A percentile compares a stretch with the other conserved stretches of the same genome.
Conservation (phyloP, 2,888 invertebrate genomes). For the Ectropis crepuscularia region DNA sequence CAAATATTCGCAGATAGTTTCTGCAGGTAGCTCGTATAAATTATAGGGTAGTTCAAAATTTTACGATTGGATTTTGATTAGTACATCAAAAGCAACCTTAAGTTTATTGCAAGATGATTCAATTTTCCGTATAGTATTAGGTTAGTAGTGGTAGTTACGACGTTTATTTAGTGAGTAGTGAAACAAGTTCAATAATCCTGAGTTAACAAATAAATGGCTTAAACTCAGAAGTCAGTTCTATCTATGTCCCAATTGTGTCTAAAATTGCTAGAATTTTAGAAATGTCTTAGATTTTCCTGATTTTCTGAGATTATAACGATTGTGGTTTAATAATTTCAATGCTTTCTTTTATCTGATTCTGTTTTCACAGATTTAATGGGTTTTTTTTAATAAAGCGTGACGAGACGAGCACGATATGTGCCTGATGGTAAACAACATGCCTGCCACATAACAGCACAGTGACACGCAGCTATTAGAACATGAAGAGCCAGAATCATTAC, state of each 20-base stretch:
- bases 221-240: slow-evolving; percentile 3
- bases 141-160: slow-evolving; percentile 15
- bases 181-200: slow-evolving; percentile 30
- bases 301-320: no score
- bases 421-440: no score
- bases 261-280: background rate
- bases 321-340: no score
- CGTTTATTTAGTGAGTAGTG: slow-evolving; percentile 20
- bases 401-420: no score
- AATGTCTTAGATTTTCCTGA: no score
- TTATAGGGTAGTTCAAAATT: slow-evolving; percentile 17
- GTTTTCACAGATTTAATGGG: no score
- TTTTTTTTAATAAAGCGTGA: no score
- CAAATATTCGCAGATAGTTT: slow-evolving; percentile 21
- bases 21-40: slow-evolving; percentile 22
- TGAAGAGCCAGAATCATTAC: no score
- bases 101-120: background rate
- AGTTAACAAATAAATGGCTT: slow-evolving; percentile 17
- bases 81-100: slow-evolving; percentile 8
- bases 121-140: background rate
- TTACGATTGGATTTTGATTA: slow-evolving; percentile 28
- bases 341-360: no score
- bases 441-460: no score
- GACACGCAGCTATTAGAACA: no score
- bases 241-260: slow-evolving; percentile 4